These are phyloP conservation scores for Heliconius charithonia DNA, from an alignment of 2,888 invertebrate species.

Conservation along the genomic window DNA sequence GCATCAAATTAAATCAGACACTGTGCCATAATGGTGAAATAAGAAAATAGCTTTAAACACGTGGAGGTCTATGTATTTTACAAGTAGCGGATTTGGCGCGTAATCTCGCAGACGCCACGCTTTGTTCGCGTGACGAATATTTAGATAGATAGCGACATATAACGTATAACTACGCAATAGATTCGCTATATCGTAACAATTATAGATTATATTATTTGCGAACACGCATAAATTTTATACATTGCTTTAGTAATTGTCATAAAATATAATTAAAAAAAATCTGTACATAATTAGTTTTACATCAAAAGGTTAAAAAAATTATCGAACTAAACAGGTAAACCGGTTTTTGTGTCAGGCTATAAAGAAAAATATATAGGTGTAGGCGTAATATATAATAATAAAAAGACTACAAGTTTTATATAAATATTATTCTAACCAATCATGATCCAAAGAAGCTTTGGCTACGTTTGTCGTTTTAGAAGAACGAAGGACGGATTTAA, in stretches of 20 bases:
- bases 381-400: neutral
- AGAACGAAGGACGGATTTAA: neutral
- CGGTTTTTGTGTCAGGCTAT: neutral
- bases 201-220: slow-evolving; percentile 11
- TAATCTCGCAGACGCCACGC: slow-evolving; percentile 33
- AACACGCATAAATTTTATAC: neutral
- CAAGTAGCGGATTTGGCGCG: slow-evolving; percentile 13
- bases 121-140: slow-evolving; percentile 36
- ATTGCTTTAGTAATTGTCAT: neutral
- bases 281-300: neutral
- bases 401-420: neutral
- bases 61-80: neutral
- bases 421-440: neutral
- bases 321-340: neutral
- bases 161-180: slow-evolving; percentile 14
- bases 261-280: neutral
- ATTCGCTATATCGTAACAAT: slow-evolving; percentile 39
- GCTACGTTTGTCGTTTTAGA: neutral
- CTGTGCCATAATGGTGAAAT: neutral
- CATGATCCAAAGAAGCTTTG: neutral
- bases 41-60: neutral
- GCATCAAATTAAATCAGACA: neutral
- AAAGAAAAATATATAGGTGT: neutral
- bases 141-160: slow-evolving; percentile 33
- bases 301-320: neutral